Evolutionary conservation across 2,797 vertebrate species (phyloP).

Genomic region (Trematomus bernacchii): DNA sequence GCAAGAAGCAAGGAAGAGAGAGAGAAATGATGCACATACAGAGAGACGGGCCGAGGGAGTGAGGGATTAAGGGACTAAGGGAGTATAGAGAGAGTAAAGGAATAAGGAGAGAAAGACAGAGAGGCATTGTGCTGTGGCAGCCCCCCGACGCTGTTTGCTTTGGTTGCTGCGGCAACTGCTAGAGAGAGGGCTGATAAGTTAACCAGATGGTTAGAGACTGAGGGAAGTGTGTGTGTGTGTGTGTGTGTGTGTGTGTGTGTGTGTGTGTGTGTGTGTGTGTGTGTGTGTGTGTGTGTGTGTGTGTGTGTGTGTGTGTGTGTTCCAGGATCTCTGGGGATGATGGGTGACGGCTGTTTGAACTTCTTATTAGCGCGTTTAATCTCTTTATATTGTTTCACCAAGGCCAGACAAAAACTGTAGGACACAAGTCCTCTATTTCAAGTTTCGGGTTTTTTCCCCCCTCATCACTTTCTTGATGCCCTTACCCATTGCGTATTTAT

Average conservation of each 20-base stretch:
- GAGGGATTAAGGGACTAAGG: slow-evolving; percentile 63
- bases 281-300: slow-evolving; percentile 19
- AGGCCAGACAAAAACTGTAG: slow-evolving; percentile 23
- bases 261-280: slow-evolving; percentile 23
- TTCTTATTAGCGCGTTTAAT: slow-evolving; percentile 49
- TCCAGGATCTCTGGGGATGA: slow-evolving; percentile 36
- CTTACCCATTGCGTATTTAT: slow-evolving; percentile 70
- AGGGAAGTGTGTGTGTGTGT: slow-evolving; percentile 24
- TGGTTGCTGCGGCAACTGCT: slow-evolving; percentile 67
- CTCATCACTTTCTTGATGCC: slow-evolving; percentile 32
- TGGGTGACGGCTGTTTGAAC: slow-evolving; percentile 53
- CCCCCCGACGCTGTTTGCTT: slow-evolving; percentile 70
- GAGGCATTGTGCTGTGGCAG: slow-evolving; percentile 78
- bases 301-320: slow-evolving; percentile 25
- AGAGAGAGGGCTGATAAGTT: slow-evolving; percentile 76
- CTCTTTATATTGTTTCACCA: slow-evolving; percentile 35
- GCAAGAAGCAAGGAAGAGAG: too few relatives aligned
- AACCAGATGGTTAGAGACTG: slow-evolving; percentile 79
- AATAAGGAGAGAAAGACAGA: slow-evolving; percentile 72
- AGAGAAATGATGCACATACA: slow-evolving; percentile 67
- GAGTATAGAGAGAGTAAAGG: slow-evolving; percentile 48
- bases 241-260: slow-evolving; percentile 33
- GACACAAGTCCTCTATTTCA: slow-evolving; percentile 23
- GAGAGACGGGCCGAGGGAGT: slow-evolving; percentile 60
- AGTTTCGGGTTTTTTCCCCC: slow-evolving; percentile 2